Evolutionary conservation across 2,888 invertebrate genomes (phyloP).

Genomic region (Caenorhabditis sp.): DNA sequence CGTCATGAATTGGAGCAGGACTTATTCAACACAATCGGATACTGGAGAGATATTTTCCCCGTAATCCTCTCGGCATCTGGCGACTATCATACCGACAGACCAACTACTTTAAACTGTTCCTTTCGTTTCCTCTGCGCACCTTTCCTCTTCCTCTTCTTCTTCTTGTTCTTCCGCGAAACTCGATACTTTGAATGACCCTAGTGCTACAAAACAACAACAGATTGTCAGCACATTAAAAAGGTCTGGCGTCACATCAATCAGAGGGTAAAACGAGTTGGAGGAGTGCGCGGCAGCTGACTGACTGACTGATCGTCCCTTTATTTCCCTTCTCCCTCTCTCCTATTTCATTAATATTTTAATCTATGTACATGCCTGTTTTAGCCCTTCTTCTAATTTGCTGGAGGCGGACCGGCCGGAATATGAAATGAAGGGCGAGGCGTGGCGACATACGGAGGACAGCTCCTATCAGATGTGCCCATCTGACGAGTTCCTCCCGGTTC

Average conservation of each 20-base stretch:
- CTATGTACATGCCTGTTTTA: slow-evolving; percentile 10
- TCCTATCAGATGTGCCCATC: slow-evolving; percentile 6
- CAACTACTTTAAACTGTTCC: slow-evolving; percentile 36
- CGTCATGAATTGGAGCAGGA: too few relatives aligned
- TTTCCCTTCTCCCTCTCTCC: background rate
- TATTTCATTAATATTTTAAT: slow-evolving; percentile 46
- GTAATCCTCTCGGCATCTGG: too few relatives aligned
- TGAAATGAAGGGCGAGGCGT: slow-evolving; percentile 2
- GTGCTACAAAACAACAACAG: slow-evolving; percentile 14
- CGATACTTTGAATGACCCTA: slow-evolving; percentile 12
- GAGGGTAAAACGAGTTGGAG: slow-evolving; percentile 28
- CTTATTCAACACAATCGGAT: too few relatives aligned
- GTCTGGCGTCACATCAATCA: slow-evolving; percentile 9
- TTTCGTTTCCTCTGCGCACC: slow-evolving; percentile 12
- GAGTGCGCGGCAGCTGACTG: slow-evolving; percentile 10
- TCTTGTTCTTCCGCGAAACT: slow-evolving; percentile 17
- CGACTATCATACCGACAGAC: background rate
- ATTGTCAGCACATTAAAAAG: too few relatives aligned
- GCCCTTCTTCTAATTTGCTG: slow-evolving; percentile 3
- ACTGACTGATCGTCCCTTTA: slow-evolving; percentile 13
- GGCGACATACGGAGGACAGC: background rate
- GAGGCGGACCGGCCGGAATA: too few relatives aligned
- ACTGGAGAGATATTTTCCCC: too few relatives aligned
- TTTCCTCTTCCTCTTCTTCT: too few relatives aligned
- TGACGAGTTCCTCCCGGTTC: slow-evolving; percentile 7